phyloP scores from a whole-genome alignment of 2,797 vertebrate species.

The Columba guinea region DNA sequence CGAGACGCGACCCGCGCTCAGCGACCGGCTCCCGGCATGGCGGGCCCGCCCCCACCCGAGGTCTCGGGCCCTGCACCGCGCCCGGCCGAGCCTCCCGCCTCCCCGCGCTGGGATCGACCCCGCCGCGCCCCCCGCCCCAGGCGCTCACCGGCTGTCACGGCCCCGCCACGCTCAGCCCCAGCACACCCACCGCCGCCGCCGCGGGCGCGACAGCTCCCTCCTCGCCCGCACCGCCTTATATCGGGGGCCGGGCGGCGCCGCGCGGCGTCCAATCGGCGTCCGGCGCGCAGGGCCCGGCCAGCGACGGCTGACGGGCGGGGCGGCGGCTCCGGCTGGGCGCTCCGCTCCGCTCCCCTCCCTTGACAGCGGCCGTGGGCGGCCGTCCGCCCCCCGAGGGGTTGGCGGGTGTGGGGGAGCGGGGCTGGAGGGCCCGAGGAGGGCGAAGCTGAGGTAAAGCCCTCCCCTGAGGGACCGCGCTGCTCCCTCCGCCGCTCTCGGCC shows the following conservation, averaged over 20 bases:
- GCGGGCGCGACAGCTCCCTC: not conserved
- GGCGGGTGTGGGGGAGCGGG: not conserved
- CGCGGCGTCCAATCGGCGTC: conserved; percentile 39
- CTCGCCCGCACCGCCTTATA: conserved; percentile 11
- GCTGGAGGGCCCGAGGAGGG: not conserved
- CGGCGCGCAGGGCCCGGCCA: not conserved
- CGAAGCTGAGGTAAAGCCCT: not conserved
- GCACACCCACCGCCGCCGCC: fast-evolving
- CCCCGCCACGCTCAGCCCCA: not conserved
- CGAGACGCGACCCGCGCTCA: not conserved
- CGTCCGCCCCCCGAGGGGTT: not conserved
- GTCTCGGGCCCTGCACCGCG: not conserved
- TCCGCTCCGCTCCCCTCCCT: too few relatives aligned
- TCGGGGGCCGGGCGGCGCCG: not conserved
- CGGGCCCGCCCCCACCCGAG: too few relatives aligned
- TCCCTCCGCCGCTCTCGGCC: not conserved
- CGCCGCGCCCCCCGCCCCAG: fast-evolving
- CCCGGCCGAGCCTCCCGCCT: not conserved
- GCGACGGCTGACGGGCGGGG: not conserved
- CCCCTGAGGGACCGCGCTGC: too few relatives aligned
- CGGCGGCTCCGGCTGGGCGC: not conserved
- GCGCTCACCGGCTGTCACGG: not conserved
- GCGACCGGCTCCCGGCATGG: not conserved
- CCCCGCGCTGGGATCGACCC: not conserved
- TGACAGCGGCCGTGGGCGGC: not conserved